phyloP scores from a whole-genome alignment of 1,140 invertebrate species.

The Parasteatoda tepidariorum region DNA sequence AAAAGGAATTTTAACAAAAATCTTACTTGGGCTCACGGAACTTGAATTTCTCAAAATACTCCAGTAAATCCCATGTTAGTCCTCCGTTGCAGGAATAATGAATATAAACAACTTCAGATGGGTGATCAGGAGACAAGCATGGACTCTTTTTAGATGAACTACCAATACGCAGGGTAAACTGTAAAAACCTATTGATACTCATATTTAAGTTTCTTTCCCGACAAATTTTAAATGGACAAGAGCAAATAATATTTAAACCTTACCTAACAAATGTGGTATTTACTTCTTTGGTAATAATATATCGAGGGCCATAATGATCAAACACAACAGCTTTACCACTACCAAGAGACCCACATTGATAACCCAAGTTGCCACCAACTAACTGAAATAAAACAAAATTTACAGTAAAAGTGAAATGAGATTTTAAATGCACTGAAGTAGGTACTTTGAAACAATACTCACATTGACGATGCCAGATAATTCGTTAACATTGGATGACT shows the following conservation, averaged over 20 bases:
- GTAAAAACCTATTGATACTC: constrained; percentile 38
- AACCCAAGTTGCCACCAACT: constrained; percentile 65
- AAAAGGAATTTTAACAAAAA: neutral
- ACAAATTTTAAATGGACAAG: constrained; percentile 3
- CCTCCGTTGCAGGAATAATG: constrained; percentile 70
- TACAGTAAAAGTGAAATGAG: neutral
- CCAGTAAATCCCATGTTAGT: constrained; percentile 68
- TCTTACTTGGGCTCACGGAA: constrained; percentile 67
- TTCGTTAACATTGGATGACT: constrained; percentile 64
- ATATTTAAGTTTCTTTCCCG: neutral
- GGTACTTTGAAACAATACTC: neutral
- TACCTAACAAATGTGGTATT: constrained; percentile 67
- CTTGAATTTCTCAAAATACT: constrained; percentile 65
- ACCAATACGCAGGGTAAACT: constrained; percentile 67
- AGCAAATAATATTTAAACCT: too few relatives aligned
- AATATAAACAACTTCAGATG: constrained; percentile 67
- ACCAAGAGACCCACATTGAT: constrained; percentile 69
- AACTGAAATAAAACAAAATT: constrained; percentile 27
- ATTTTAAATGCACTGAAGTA: neutral
- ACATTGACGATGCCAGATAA: constrained; percentile 18
- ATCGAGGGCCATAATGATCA: constrained; percentile 66
- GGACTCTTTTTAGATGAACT: constrained; percentile 66
- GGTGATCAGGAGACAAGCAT: constrained; percentile 68
- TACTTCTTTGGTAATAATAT: constrained; percentile 68
- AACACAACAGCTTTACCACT: constrained; percentile 70